Evolutionary conservation across 1,140 invertebrate genomes (phyloP).

Genomic region (Lasioglossum baleicum): DNA sequence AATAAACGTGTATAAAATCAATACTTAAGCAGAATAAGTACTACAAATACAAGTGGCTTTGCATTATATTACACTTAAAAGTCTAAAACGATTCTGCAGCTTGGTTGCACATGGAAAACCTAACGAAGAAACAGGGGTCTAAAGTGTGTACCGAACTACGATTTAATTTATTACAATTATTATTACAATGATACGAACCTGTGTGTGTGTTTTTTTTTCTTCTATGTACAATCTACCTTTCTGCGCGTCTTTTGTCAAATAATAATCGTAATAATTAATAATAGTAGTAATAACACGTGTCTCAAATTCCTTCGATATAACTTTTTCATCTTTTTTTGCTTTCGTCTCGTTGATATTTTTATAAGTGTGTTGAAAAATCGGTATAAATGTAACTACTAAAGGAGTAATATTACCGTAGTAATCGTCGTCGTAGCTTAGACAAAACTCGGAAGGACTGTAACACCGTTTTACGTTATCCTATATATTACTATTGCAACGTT

Average conservation of each 20-base stretch:
- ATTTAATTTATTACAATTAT: constrained; percentile 72
- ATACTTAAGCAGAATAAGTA: constrained; percentile 48
- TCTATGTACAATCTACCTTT: constrained; percentile 68
- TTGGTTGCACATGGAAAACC: constrained; percentile 39
- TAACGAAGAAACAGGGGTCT: constrained; percentile 47
- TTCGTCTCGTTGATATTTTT: constrained; percentile 65
- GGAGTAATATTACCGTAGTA: constrained; percentile 68
- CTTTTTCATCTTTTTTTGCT: constrained; percentile 44
- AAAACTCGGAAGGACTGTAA: constrained; percentile 74
- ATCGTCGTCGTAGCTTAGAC: constrained; percentile 68
- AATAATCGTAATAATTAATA: constrained; percentile 59
- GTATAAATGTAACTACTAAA: constrained; percentile 73
- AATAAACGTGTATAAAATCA: constrained; percentile 53
- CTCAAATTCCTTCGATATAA: constrained; percentile 60
- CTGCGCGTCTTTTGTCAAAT: constrained; percentile 54
- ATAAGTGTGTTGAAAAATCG: constrained; percentile 73
- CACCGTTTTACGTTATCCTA: constrained; percentile 53
- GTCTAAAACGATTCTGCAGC: constrained; percentile 27
- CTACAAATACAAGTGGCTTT: constrained; percentile 48
- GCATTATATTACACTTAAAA: constrained; percentile 46
- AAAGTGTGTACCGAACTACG: constrained; percentile 57
- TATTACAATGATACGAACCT: constrained; percentile 70
- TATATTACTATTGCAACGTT: constrained; percentile 63
- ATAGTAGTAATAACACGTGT: constrained; percentile 58
- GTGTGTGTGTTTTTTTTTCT: constrained; percentile 47